phyloP scores from a whole-genome alignment of 2,888 invertebrate species.

The Scotopteryx bipunctaria region DNA sequence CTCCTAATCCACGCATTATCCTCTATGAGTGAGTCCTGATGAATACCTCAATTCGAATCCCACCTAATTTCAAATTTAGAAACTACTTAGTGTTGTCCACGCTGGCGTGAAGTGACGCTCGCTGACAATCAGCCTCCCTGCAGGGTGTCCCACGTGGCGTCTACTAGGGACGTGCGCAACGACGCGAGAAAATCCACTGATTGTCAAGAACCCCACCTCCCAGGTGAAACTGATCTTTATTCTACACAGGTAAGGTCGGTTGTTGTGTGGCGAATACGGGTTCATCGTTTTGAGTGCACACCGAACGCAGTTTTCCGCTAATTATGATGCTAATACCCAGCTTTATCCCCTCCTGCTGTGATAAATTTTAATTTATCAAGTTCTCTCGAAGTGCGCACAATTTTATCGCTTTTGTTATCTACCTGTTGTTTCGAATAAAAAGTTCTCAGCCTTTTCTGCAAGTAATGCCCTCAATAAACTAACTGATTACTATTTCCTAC shows the following conservation, averaged over 20 bases:
- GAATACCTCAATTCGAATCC: slow-evolving; percentile 26
- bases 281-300: slow-evolving; percentile 50
- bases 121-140: slow-evolving; percentile 71
- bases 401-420: slow-evolving; percentile 19
- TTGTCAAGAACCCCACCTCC: slow-evolving; percentile 45
- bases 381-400: slow-evolving; percentile 39
- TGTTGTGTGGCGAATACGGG: neutral
- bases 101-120: slow-evolving; percentile 72
- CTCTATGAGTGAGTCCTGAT: slow-evolving; percentile 2
- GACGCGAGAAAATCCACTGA: slow-evolving; percentile 61
- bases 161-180: slow-evolving; percentile 58
- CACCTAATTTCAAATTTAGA: slow-evolving; percentile 50
- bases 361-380: slow-evolving; percentile 58
- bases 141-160: slow-evolving; percentile 76
- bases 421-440: slow-evolving; percentile 24
- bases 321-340: slow-evolving; percentile 67
- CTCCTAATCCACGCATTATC: slow-evolving; percentile 10
- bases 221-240: slow-evolving; percentile 35
- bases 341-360: slow-evolving; percentile 52
- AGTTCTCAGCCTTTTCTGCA: slow-evolving; percentile 57
- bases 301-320: slow-evolving; percentile 66
- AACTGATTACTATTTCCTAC: slow-evolving; percentile 76
- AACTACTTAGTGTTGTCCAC: slow-evolving; percentile 67
- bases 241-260: slow-evolving; percentile 14
- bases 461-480: slow-evolving; percentile 76